Percentiles rank a stretch among this genome's conserved stretches.
Evolutionary conservation across 2,888 invertebrate species (phyloP).

Genomic region (Litoditis marina): DNA sequence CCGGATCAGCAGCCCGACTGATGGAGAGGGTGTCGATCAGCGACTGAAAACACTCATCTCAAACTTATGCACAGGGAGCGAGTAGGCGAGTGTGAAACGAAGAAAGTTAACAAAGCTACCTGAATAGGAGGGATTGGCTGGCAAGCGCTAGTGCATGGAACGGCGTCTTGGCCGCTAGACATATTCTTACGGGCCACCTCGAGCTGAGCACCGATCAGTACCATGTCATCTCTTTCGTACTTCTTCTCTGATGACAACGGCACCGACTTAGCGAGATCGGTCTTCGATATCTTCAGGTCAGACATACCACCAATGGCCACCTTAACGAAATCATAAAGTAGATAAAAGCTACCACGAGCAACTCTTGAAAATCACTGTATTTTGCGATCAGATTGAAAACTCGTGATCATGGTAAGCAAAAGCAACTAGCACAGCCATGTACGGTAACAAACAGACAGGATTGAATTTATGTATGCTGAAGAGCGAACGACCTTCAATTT

Average conservation of each 20-base stretch:
- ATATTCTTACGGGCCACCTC: conserved; percentile 4
- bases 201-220: conserved; percentile 25
- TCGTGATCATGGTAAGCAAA: conserved; percentile 12
- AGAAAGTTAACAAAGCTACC: too few relatives aligned
- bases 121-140: too few relatives aligned
- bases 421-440: too few relatives aligned
- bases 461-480: too few relatives aligned
- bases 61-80: too few relatives aligned
- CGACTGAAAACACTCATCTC: background rate
- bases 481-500: too few relatives aligned
- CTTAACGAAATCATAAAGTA: conserved; percentile 9
- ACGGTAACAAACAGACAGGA: too few relatives aligned
- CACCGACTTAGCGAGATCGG: conserved; percentile 16
- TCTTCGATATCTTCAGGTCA: conserved; percentile 13
- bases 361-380: too few relatives aligned
- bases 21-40: background rate
- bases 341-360: too few relatives aligned
- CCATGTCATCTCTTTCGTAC: conserved; percentile 23
- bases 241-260: conserved; percentile 13
- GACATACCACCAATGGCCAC: conserved; percentile 19
- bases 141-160: too few relatives aligned
- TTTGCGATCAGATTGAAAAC: conserved; percentile 17
- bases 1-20: conserved; percentile 1
- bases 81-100: too few relatives aligned
- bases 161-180: too few relatives aligned